Conservation (phyloP, 2,113 vertebrate genomes). For the Procavia capensis region DNA sequence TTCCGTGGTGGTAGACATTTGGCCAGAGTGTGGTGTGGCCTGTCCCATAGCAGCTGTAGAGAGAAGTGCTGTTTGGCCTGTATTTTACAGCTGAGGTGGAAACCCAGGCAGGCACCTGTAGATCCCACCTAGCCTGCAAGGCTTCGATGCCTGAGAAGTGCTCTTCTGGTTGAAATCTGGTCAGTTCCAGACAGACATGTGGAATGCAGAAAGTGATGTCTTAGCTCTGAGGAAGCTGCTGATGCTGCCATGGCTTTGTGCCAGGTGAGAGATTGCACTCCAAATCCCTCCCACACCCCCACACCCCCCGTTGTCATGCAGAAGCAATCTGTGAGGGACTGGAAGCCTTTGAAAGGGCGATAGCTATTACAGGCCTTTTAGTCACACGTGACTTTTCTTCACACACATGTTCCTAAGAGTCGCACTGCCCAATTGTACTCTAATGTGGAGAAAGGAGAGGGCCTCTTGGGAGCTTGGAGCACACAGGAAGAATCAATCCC, state of each 20-base stretch:
- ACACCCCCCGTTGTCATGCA: conserved; percentile 73
- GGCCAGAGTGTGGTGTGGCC: not conserved
- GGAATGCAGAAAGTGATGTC: conserved; percentile 68
- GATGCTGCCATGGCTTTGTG: conserved; percentile 61
- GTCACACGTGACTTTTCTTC: conserved; percentile 76
- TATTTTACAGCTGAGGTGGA: not conserved
- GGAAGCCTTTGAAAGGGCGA: conserved; percentile 80
- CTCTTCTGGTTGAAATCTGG: conserved; percentile 56
- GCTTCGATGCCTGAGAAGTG: conserved; percentile 41
- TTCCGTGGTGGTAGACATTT: not conserved
- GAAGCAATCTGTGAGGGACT: conserved; percentile 78
- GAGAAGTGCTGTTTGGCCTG: not conserved
- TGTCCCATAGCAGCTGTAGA: not conserved
- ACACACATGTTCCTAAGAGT: conserved; percentile 57
- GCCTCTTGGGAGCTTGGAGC: not conserved
- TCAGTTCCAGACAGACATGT: conserved; percentile 56
- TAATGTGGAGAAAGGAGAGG: not conserved
- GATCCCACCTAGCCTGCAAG: not conserved
- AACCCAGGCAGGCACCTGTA: not conserved
- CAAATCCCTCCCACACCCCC: no score
- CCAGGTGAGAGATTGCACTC: conserved; percentile 55
- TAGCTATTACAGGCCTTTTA: not conserved
- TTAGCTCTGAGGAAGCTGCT: conserved; percentile 80
- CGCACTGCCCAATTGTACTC: conserved; percentile 71
- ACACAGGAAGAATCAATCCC: not conserved